Base-by-base conservation (phyloP, 2,113 vertebrate genomes). In the Lepus timidus region DNA sequence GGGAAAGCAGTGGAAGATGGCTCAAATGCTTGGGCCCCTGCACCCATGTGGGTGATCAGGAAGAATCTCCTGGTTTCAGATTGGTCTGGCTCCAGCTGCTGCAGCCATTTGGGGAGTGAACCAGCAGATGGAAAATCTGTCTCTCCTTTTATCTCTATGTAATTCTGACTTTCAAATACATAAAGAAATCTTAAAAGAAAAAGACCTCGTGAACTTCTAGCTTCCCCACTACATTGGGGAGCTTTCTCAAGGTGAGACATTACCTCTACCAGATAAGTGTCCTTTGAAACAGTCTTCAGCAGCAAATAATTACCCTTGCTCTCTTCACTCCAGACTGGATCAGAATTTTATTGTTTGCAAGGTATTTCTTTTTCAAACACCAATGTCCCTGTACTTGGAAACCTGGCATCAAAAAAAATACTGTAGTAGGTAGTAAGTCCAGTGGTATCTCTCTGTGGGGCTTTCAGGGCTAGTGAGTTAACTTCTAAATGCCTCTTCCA, bases 301-400 rank as follows among this genome's bases (percentile, higher is more conserved):
- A 44, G 61, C 2, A 86, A 75, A 93, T 89, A 36, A 93, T 94
- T 73, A 81, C 7, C 23, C 7, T 71, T 95, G 78, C 91, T 55
- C 64, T 96, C 33, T 92, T 90, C 68, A 82, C 44, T 44, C 33
- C 29, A 58, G 10, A 67, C n/a, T 83, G 10, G 44, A 93, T 58
- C 14, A 10, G 12, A 1, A 17, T 23, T 71, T n/a, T 71, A 88
- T 52, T 93, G 20, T 73, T 96, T 80, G 44, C 22, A 91, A 93
- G 29, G 23, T 33, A 71, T 23, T 73, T 89, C 55, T 79, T 95
- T 88, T 68, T 55, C 25, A 90, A 92, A 74, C 8, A 8, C 23
- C 74, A 33, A 79, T 95, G 75, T 94, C 49, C 58, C 33, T 85
- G 33, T 17, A 39, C 8, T 95, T 92, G 49, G 73, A 93, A 90